phyloP scores from a whole-genome alignment of 92 coral and sea anemone species.

The Parazoanthus darwini region DNA sequence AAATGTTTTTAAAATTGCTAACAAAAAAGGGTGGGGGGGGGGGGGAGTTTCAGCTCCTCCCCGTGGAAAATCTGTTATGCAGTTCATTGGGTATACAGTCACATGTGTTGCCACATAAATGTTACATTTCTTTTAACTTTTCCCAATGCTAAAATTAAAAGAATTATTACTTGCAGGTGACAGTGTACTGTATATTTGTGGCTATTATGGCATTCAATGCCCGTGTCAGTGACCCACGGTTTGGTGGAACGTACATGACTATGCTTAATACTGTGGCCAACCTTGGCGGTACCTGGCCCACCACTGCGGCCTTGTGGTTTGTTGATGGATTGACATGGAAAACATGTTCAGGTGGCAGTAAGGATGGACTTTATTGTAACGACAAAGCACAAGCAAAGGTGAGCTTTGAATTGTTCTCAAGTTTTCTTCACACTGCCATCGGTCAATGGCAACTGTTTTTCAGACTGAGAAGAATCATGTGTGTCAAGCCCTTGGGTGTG shows the following conservation, averaged over 20 bases:
- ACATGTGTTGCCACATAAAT: too few species aligned
- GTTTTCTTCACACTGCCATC: neutral
- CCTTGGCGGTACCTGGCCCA: slow-evolving; percentile 94
- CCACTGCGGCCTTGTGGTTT: slow-evolving; percentile 90
- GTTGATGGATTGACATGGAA: slow-evolving; percentile 93
- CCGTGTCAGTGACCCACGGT: slow-evolving; percentile 91
- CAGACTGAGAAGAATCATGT: too few species aligned
- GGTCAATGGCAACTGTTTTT: too few species aligned
- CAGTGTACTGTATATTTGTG: slow-evolving; percentile 90
- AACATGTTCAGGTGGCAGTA: slow-evolving; percentile 64
- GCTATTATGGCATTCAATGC: slow-evolving; percentile 91
- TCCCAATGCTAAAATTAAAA: neutral
- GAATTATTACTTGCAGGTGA: slow-evolving; percentile 55
- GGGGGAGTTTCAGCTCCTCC: too few species aligned
- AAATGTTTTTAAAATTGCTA: too few species aligned
- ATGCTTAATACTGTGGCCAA: slow-evolving; percentile 86
- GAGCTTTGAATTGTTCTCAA: neutral
- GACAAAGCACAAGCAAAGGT: slow-evolving; percentile 70
- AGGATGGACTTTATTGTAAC: slow-evolving; percentile 60
- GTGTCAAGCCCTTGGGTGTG: too few species aligned
- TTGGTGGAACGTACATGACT: slow-evolving; percentile 97
- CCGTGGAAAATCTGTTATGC: neutral
- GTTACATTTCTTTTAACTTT: neutral
- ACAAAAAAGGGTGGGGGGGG: too few species aligned
- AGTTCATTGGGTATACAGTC: neutral